Conservation (phyloP, 2,888 invertebrate genomes). For the Maniola hyperantus region DNA sequence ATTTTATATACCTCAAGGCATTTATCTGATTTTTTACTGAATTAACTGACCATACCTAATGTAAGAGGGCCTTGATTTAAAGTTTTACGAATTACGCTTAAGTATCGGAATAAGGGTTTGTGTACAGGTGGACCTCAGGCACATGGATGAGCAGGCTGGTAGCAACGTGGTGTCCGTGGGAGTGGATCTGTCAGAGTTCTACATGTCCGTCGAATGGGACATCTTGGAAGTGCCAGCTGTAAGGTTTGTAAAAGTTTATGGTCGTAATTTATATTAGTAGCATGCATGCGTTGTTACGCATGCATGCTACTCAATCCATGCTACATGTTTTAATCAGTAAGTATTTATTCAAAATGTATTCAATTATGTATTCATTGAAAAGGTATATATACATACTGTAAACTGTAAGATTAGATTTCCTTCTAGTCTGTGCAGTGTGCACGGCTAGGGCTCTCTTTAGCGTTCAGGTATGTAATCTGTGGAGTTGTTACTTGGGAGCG, state of each 20-base stretch:
- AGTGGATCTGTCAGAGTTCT: constrained; percentile 98
- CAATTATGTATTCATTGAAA: too few relatives aligned
- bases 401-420: too few relatives aligned
- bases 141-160: constrained; percentile 95
- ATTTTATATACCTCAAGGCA: neutral
- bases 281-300: too few relatives aligned
- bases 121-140: constrained; percentile 93
- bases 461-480: too few relatives aligned
- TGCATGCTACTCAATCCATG: too few relatives aligned
- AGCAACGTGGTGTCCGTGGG: constrained; percentile 96
- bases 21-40: neutral
- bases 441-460: too few relatives aligned
- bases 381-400: too few relatives aligned
- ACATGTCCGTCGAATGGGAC: constrained; percentile 99
- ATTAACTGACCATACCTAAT: neutral
- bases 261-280: neutral
- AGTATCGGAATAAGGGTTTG: constrained; percentile 47
- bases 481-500: too few relatives aligned
- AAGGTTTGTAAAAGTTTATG: constrained; percentile 82
- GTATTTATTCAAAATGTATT: too few relatives aligned
- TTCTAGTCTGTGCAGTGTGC: too few relatives aligned
- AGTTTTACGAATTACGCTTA: constrained; percentile 24
- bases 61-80: constrained; percentile 6
- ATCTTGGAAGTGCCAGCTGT: constrained; percentile 97
- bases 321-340: too few relatives aligned